A percentile compares a stretch with the other conserved stretches of the same genome.
These are phyloP conservation scores for Litocranius walleri DNA, from an alignment of 2,113 vertebrate genomes.

Conservation along the genomic window DNA sequence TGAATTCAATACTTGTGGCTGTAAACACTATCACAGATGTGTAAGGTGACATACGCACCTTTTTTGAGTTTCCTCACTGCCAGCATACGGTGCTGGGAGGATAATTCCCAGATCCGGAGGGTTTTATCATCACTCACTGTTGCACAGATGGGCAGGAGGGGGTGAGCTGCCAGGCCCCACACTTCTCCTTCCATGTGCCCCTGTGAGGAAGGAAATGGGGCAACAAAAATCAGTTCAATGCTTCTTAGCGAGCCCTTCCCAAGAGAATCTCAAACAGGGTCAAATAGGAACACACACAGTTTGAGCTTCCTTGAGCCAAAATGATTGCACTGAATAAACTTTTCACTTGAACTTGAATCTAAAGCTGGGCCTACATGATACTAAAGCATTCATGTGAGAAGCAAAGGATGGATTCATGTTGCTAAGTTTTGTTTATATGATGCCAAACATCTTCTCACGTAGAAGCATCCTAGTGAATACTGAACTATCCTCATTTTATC, in stretches of 20 bases:
- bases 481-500: background rate
- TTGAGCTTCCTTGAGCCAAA: background rate
- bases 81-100: slow-evolving; percentile 95
- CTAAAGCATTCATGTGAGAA: background rate
- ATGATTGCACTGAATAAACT: background rate
- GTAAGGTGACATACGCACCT: slow-evolving; percentile 79
- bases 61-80: slow-evolving; percentile 98
- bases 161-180: slow-evolving; percentile 95
- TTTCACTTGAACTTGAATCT: slow-evolving; percentile 20
- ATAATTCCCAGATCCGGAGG: slow-evolving; percentile 97
- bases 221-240: background rate
- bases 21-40: background rate
- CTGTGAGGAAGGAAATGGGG: slow-evolving; percentile 74
- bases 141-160: slow-evolving; percentile 94
- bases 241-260: background rate
- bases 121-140: slow-evolving; percentile 97
- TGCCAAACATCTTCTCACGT: background rate
- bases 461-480: background rate
- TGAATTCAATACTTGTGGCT: background rate
- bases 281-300: background rate
- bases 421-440: background rate
- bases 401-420: background rate
- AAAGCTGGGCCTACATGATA: background rate
- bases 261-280: background rate
- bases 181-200: slow-evolving; percentile 99